These are phyloP conservation scores for Cephalopachus bancanus DNA, from an alignment of 2,797 vertebrate genomes.

Conservation along the genomic window DNA sequence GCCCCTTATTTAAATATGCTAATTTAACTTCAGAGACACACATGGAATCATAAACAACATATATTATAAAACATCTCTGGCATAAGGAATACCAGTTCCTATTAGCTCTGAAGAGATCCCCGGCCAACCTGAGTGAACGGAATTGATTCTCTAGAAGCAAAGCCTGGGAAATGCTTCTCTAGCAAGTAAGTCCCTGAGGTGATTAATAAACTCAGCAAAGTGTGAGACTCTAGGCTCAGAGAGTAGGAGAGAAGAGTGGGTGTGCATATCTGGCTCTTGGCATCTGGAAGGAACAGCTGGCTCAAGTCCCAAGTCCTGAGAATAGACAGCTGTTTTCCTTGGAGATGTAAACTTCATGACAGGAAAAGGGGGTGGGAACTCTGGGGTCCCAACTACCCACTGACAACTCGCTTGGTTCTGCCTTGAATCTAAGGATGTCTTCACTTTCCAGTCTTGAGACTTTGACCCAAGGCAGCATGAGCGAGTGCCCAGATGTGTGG, in stretches of 20 bases:
- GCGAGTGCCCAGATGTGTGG: slow-evolving; percentile 11
- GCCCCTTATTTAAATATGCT: slow-evolving; percentile 44
- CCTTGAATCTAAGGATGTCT: slow-evolving; percentile 63
- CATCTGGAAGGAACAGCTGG: slow-evolving; percentile 82
- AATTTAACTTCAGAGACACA: slow-evolving; percentile 61
- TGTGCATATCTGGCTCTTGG: slow-evolving; percentile 80
- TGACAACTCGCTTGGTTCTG: slow-evolving; percentile 62
- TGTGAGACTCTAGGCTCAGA: slow-evolving; percentile 69
- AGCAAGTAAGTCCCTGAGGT: slow-evolving; percentile 58
- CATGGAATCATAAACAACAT: slow-evolving; percentile 22
- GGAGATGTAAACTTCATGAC: slow-evolving; percentile 77
- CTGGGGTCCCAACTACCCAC: slow-evolving; percentile 73
- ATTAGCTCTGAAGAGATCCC: background rate
- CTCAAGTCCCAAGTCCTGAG: slow-evolving; percentile 77
- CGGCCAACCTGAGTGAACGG: slow-evolving; percentile 29
- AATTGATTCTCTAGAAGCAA: slow-evolving; percentile 59
- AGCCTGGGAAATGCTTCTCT: slow-evolving; percentile 58
- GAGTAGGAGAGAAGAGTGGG: slow-evolving; percentile 79
- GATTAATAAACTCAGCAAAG: slow-evolving; percentile 74
- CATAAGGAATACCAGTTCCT: slow-evolving; percentile 45
- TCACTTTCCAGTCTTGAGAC: slow-evolving; percentile 65
- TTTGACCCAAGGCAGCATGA: slow-evolving; percentile 32
- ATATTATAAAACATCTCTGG: slow-evolving; percentile 17
- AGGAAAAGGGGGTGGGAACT: slow-evolving; percentile 75
- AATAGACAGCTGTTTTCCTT: slow-evolving; percentile 86